Conservation (phyloP, 2,113 vertebrate species). For the Engystomops pustulosus region DNA sequence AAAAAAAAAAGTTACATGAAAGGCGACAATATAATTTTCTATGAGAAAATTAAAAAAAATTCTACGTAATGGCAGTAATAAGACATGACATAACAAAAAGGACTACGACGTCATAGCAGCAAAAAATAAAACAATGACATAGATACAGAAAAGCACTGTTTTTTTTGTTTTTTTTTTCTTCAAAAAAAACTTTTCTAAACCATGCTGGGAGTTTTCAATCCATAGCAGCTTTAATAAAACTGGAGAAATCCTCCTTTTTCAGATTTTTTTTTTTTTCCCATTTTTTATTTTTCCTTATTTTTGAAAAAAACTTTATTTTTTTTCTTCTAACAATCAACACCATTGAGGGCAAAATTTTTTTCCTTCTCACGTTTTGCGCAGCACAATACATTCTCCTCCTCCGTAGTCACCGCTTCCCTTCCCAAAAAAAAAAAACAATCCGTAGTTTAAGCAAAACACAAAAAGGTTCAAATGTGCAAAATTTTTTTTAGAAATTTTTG, state of each 20-base stretch:
- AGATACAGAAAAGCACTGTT: slow-evolving; percentile 86
- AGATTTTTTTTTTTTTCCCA: slow-evolving; percentile 63
- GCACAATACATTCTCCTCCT: slow-evolving; percentile 72
- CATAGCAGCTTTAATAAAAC: slow-evolving; percentile 91
- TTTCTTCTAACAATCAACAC: slow-evolving; percentile 82
- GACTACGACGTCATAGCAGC: slow-evolving; percentile 93
- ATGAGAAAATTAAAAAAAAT: slow-evolving; percentile 91
- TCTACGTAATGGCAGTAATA: slow-evolving; percentile 92
- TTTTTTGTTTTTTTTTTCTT: slow-evolving; percentile 62
- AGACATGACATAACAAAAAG: slow-evolving; percentile 76
- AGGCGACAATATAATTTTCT: slow-evolving; percentile 94
- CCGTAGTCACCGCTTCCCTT: slow-evolving; percentile 72
- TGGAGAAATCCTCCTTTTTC: slow-evolving; percentile 77
- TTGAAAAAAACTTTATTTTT: slow-evolving; percentile 48
- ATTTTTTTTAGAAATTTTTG: slow-evolving; percentile 69
- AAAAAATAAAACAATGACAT: slow-evolving; percentile 85
- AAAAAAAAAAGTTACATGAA: slow-evolving; percentile 68
- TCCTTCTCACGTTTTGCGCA: slow-evolving; percentile 76
- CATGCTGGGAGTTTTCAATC: slow-evolving; percentile 84
- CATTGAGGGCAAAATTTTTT: slow-evolving; percentile 80
- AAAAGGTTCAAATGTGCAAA: slow-evolving; percentile 76
- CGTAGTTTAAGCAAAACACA: slow-evolving; percentile 72
- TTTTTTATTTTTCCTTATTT: slow-evolving; percentile 60
- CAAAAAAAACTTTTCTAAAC: slow-evolving; percentile 77
- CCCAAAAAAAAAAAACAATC: slow-evolving; percentile 71